phyloP scores from a whole-genome alignment of 2,113 vertebrate genomes.

The Addax nasomaculatus region DNA sequence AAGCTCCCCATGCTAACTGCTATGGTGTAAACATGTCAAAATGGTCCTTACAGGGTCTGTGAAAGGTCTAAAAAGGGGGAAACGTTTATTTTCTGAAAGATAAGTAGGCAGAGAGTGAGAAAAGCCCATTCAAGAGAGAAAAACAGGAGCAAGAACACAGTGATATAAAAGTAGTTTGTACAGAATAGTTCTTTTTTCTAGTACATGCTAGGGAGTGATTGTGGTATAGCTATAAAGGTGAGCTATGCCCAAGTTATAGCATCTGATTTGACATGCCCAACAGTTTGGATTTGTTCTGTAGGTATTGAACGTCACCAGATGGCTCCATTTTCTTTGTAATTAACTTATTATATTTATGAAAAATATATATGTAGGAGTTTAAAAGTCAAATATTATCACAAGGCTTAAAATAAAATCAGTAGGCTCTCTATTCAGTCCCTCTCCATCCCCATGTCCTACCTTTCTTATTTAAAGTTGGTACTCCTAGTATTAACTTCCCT shows the following conservation, averaged over 20 bases:
- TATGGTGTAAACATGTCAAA: neutral
- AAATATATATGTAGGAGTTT: neutral
- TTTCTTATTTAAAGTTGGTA: neutral
- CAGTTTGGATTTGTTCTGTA: neutral
- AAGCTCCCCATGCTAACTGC: neutral
- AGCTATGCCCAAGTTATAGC: no score
- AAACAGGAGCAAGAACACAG: neutral
- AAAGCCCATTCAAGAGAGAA: neutral
- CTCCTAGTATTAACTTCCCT: neutral
- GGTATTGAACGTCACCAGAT: neutral
- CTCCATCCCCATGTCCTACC: neutral
- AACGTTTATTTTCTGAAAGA: neutral
- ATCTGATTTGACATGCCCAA: neutral
- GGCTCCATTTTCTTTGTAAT: neutral
- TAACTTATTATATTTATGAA: neutral
- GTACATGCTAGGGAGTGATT: neutral
- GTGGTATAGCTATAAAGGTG: neutral
- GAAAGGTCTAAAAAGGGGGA: neutral
- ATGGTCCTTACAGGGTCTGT: neutral
- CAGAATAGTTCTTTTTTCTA: neutral
- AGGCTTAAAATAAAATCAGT: neutral
- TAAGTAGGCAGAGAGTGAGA: neutral
- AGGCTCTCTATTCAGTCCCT: neutral
- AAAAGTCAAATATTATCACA: neutral
- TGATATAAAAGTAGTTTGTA: neutral